Evolutionary conservation across 1,140 invertebrate species (phyloP).

Genomic region (Periplaneta americana): DNA sequence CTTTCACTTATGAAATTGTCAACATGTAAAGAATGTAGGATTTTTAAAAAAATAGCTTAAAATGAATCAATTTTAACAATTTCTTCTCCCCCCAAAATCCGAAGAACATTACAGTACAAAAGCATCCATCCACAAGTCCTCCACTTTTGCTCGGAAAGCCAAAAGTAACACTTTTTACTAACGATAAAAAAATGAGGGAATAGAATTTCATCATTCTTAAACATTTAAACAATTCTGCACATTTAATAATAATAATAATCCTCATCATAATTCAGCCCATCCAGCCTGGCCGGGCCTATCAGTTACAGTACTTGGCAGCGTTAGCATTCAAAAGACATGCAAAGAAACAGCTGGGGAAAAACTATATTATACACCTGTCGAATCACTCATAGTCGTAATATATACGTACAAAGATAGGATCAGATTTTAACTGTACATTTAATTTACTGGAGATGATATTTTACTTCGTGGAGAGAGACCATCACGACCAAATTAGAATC

Average conservation of each 20-base stretch:
- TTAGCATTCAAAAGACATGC: neutral
- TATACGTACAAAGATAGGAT: neutral
- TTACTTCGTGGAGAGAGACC: too few species aligned
- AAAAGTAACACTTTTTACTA: neutral
- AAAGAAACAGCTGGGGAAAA: neutral
- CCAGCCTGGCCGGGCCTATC: neutral
- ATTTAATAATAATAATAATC: too few species aligned
- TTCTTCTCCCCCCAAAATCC: neutral
- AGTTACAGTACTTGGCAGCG: neutral
- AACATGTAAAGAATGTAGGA: neutral
- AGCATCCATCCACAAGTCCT: neutral
- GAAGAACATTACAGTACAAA: neutral
- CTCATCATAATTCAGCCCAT: neutral
- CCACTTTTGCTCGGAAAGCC: neutral
- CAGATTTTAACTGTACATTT: neutral
- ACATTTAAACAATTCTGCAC: neutral
- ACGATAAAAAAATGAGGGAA: neutral
- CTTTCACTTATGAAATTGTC: neutral
- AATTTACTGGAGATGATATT: neutral
- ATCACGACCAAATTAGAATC: neutral
- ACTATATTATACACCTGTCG: neutral
- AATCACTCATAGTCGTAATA: neutral
- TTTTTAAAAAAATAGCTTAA: neutral
- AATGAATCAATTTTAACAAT: neutral
- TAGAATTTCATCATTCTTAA: neutral